phyloP scores from a whole-genome alignment of 2,113 vertebrate genomes.

The Pardalotus punctatus region DNA sequence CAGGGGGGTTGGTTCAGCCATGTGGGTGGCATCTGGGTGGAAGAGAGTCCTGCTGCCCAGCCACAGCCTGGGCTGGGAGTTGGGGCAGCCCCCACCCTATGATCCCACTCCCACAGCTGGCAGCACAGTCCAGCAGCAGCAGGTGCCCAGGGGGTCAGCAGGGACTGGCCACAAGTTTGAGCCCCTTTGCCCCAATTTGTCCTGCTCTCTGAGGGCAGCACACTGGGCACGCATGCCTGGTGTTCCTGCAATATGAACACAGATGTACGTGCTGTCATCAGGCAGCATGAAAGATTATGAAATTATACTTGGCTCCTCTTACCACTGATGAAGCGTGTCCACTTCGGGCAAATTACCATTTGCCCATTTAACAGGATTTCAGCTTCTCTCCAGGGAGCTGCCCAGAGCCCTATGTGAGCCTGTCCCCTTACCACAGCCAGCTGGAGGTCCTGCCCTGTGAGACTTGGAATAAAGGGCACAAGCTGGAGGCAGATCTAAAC shows the following conservation, averaged over 20 bases:
- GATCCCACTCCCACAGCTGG: neutral
- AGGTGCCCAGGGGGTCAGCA: neutral
- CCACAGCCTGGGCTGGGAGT: accelerated
- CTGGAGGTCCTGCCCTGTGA: neutral
- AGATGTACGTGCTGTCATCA: neutral
- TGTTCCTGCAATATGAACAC: neutral
- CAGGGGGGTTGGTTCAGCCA: accelerated
- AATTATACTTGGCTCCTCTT: neutral
- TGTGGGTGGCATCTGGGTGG: accelerated
- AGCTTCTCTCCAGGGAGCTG: neutral
- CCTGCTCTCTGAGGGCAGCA: neutral
- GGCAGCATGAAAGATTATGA: neutral
- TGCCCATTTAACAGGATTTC: neutral
- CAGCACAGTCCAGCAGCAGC: neutral
- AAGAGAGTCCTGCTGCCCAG: accelerated
- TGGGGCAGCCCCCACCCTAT: accelerated
- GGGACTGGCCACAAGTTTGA: neutral
- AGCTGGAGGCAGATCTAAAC: neutral
- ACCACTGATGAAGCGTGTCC: neutral
- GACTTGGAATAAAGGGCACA: accelerated
- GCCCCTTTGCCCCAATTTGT: neutral
- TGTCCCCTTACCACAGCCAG: neutral
- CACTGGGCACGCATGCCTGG: accelerated
- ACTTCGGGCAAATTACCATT: neutral
- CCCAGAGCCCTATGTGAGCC: accelerated